phyloP scores from a whole-genome alignment of 2,797 vertebrate species.

The Eurystomus glaucurus region DNA sequence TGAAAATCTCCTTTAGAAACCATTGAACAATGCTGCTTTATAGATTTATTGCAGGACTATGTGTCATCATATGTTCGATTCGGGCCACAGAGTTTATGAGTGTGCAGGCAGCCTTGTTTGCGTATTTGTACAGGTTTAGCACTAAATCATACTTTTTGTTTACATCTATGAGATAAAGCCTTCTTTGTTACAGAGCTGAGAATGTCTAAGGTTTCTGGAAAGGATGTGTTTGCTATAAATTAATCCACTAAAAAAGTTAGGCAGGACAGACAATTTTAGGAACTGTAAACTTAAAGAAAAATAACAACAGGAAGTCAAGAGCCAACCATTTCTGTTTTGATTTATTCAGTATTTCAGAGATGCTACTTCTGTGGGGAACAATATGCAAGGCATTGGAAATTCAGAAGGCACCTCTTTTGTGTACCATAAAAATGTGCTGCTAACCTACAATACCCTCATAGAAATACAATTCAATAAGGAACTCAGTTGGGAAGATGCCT shows the following conservation, averaged over 20 bases:
- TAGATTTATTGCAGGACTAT: constrained; percentile 49
- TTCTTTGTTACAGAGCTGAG: constrained; percentile 43
- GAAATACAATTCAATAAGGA: constrained; percentile 91
- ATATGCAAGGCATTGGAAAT: constrained; percentile 88
- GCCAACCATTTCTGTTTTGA: constrained; percentile 86
- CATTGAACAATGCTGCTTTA: constrained; percentile 27
- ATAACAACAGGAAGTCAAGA: constrained; percentile 77
- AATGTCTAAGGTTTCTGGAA: constrained; percentile 70
- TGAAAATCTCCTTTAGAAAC: constrained; percentile 63
- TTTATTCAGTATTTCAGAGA: constrained; percentile 89
- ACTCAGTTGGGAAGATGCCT: constrained; percentile 89
- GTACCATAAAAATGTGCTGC: constrained; percentile 88
- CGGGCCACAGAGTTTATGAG: constrained; percentile 18
- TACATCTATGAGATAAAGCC: constrained; percentile 65
- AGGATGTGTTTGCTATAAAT: constrained; percentile 71
- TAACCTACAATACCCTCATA: constrained; percentile 91
- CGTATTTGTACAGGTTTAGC: constrained; percentile 68
- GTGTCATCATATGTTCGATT: constrained; percentile 23
- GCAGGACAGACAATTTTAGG: constrained; percentile 73
- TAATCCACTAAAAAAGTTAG: constrained; percentile 79
- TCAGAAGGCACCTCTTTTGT: constrained; percentile 90
- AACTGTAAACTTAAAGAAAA: constrained; percentile 74
- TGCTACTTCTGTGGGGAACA: constrained; percentile 86
- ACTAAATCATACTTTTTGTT: constrained; percentile 70
- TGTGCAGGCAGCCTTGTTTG: background rate